Base-by-base conservation (phyloP, 2,113 vertebrate genomes). In the Oplegnathus fasciatus region DNA sequence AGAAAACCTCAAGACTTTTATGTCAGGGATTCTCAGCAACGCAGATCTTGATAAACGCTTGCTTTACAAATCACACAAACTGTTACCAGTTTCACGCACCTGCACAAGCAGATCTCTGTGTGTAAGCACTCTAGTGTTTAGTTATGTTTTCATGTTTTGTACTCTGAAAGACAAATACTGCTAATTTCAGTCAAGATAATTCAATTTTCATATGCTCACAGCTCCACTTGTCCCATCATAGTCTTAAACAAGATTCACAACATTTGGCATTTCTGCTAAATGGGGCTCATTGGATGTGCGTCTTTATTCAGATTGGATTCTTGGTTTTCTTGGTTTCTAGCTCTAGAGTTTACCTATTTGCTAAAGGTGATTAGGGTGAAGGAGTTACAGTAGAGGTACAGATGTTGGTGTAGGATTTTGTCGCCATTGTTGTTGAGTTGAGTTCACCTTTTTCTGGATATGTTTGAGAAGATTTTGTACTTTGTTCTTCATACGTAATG, bases 21-120 rank as follows among this genome's bases (percentile, higher is more conserved):
- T 73, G 84, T 87, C 67, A 68, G 62, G 78, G 58, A 24, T 82
- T 86, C 87, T 54, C 80, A 79, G 32, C 64, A 48, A 69, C 66
- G 88, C 62, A 8, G 52, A 65, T 62, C 76, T 83, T 80, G 57
- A 86, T 89, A 70, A 88, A 88, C 80, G 65, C 75, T 86, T 68
- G 55, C 79, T 89, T 78, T 50, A 86, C 65, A 89, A 86, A 88
- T 85, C 85, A 72, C 61, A 73, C 66, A 70, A 50, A 66, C 79
- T 68, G 84, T 28, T 61, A 77, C 58, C 34, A 34, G 72, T 65
- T 79, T 34, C 34, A 69, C 55, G 44, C 92, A 95, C 92, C 92
- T 94, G 92, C 87, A 92, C 74, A 86, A 92, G 68, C 85, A 91
- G 62, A 37, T 18, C 30, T 83, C 24, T 78, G 46, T 9, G 48